Base-by-base conservation (phyloP, 2,888 invertebrate species). In the Venustoraphidia nigricollis region DNA sequence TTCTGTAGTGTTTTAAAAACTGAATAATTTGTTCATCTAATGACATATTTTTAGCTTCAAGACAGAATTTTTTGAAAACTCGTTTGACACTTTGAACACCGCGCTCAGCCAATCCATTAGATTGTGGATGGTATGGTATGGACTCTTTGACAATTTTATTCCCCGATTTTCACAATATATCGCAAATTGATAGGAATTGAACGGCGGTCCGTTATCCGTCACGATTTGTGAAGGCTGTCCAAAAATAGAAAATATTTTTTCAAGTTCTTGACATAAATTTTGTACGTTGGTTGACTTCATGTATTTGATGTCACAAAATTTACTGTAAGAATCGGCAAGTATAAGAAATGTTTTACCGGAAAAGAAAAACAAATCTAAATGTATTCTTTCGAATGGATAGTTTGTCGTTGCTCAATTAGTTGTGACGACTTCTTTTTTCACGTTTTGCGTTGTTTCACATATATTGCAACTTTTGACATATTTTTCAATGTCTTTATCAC, bases 371-470 rank as follows among this genome's bases (percentile, higher is more conserved):
- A 41, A 54, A 46, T 47, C 48, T 44, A 54, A 27, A 45, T 52
- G 54, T 41, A 55, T 43, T 17, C 54, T 41, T 41, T 55, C 53
- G 47, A 53, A 55, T 2, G 53, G 51, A 34, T 49, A 50, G 52
- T 35, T 40, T 2, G 42, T 9, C 10, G 10, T 42, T 8, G 42
- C 34, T 8, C 42, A 42, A 9, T 2, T 42, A 11, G 10, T n/a
- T 10, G 35, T 11, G 6, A 42, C 14, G n/a, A n/a, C n/a, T n/a
- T n/a, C n/a, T n/a, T n/a, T 42, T 14, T 42, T 14, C 11, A 42
- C 35, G 34, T 42, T 42, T 35, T 14, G 35, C 42, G 14, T 10
- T n/a, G n/a, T n/a, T n/a, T n/a, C n/a, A n/a, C n/a, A n/a, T n/a
- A n/a, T n/a, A n/a, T n/a, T n/a, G n/a, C n/a, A n/a, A n/a, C n/a